Evolutionary conservation across 2,113 vertebrate genomes (phyloP), one percentile per base, ranked within the genome.

Genomic region (Salminus brasiliensis): DNA sequence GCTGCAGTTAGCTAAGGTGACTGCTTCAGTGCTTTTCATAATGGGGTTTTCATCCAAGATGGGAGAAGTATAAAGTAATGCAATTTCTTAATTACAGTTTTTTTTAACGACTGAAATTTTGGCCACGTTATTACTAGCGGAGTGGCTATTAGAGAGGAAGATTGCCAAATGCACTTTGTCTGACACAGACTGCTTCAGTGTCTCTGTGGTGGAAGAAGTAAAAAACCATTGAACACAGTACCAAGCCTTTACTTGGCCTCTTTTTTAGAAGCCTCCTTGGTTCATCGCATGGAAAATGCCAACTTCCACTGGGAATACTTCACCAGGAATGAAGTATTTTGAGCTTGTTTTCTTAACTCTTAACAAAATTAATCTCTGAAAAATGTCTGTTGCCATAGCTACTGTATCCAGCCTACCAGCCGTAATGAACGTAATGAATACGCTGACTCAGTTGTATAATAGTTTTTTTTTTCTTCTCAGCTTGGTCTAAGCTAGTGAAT

Each of bases 401-500:
- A 29, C 32, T 39, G 30, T 65, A 13, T 62, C 18, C 57, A n/a
- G 52, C 36, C 25, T 57, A 25, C 21, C 29, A 25, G 25, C 55
- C 25, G 39, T 29, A 36, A 0, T 60, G 11, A 30, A 69, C 2
- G 5, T 66, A 66, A 66, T 52, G 21, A 65, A 36, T 21, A 23
- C 8, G 47, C 43, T 76, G 41, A 75, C 30, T 65, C 23, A 67
- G 63, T 59, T 11, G 39, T 62, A 71, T 71, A 41, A 45, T 53
- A 55, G 27, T 11, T 32, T 70, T 78, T 43, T 8, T 78, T 43
- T 8, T 55, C 59, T 8, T 55, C 59, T 71, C 32, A 34, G 75
- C 57, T 78, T 18, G 23, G 27, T 3, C 39, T 59, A 13, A 1
- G 25, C 23, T 32, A 53, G n/a, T 5, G n/a, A 39, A 52, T 76